A percentile compares a stretch with the other conserved stretches of the same genome.
Conservation (phyloP, 2,888 invertebrate species). For the Corbicula japonica region DNA sequence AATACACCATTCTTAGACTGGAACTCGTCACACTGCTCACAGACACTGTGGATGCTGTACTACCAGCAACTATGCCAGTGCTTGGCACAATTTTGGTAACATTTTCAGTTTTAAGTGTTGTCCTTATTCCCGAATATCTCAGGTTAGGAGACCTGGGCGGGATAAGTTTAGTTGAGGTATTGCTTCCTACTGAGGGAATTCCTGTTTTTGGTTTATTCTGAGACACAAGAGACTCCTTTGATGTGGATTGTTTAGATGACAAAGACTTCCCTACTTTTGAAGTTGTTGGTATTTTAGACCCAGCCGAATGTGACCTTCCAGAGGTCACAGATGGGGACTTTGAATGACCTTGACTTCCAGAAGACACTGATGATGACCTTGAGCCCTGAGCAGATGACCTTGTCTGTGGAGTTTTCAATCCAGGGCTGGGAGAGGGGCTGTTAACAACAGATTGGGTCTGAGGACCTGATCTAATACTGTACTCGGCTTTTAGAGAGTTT, state of each 20-base stretch:
- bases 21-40: not conserved
- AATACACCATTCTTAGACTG: constrained; percentile 46
- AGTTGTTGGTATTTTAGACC: constrained; percentile 54
- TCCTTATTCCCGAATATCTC: constrained; percentile 56
- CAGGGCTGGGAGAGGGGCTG: constrained; percentile 21
- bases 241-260: not conserved
- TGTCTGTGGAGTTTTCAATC: constrained; percentile 27
- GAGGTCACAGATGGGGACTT: constrained; percentile 45
- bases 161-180: constrained; percentile 35
- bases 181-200: not conserved
- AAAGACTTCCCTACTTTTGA: constrained; percentile 12
- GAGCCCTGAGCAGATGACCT: constrained; percentile 21
- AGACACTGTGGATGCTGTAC: constrained; percentile 11
- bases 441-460: constrained; percentile 59
- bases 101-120: constrained; percentile 56
- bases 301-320: constrained; percentile 43
- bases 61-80: constrained; percentile 16
- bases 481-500: constrained; percentile 63
- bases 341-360: constrained; percentile 46
- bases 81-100: constrained; percentile 15
- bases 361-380: constrained; percentile 45
- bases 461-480: constrained; percentile 69
- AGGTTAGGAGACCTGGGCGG: constrained; percentile 53
- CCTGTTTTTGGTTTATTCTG: constrained; percentile 13
- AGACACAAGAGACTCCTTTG: constrained; percentile 1